Evolutionary conservation across 1,140 invertebrate genomes (phyloP), one percentile per base, ranked within the genome.

Genomic region (Drosophila serrata): DNA sequence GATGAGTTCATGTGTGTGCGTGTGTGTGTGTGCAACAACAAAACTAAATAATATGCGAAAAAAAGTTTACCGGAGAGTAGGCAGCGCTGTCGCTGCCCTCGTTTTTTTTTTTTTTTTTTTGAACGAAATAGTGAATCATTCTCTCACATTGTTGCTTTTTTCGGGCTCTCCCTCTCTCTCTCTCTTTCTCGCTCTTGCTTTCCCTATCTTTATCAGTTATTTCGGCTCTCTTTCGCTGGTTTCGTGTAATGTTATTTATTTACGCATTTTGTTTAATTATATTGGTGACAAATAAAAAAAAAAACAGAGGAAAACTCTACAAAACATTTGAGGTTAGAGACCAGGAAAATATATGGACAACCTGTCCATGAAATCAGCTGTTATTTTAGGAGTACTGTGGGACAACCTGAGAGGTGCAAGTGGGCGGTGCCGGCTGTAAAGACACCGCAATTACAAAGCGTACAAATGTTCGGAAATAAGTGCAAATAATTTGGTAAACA

Each of bases 31-130:
- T 65, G 29, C 31, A 19, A 53, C 12, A 35, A 17, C 45, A 40
- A 64, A 84, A 77, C 64, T 64, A 73, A 62, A 84, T 78, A 77
- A 84, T 69, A 84, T 74, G 65, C 48, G 48, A 76, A 72, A 81
- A 27, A 82, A 82, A 79, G 81, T 76, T 82, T 62, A 42, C 33
- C 49, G 33, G 17, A 24, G 19, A 37, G 33, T n/a, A 22, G 49
- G 31, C 49, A 55, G 51, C 33, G 33, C 51, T 37, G 19, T 17
- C 58, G 53, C 62, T 85, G 77, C 82, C 79, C 80, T 75, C 63
- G 43, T 82, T 67, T 74, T 37, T 35, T 61, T 19, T 33, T 8
- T n/a, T n/a, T n/a, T 46, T 46, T 49, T 61, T 19, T 33, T 8
- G 4, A 24, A 27, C 31, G 19, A 61, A 33, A 35, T 19, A 42